phyloP scores from a whole-genome alignment of 30 jellyfish, hydroid and myxozoan genomes.

The Sanderia malayensis region DNA sequence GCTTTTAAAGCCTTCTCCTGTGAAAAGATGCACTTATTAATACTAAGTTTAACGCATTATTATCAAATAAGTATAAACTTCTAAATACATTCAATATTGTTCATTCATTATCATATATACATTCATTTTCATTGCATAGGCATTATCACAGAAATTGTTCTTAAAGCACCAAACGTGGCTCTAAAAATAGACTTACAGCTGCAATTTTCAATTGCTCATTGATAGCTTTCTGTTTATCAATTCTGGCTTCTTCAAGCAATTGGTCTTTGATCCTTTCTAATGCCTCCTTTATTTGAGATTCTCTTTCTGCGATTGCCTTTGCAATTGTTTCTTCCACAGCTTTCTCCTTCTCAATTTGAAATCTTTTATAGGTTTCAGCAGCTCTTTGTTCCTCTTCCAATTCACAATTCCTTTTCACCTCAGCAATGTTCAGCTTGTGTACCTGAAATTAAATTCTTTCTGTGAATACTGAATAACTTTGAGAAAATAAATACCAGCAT shows the following conservation, averaged over 20 bases:
- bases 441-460: too few species aligned
- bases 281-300: constrained; percentile 1
- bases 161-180: too few species aligned
- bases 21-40: too few species aligned
- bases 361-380: constrained; percentile 15
- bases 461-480: too few species aligned
- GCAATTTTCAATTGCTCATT: constrained; percentile 5
- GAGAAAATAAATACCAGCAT: too few species aligned
- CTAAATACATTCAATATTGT: too few species aligned
- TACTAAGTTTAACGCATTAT: too few species aligned
- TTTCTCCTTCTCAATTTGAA: constrained; percentile 25
- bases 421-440: constrained; percentile 18
- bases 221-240: constrained; percentile 22
- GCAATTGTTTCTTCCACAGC: constrained; percentile 35
- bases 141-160: too few species aligned
- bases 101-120: too few species aligned
- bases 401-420: constrained; percentile 8
- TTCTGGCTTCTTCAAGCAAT: constrained; percentile 32
- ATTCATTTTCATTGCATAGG: too few species aligned
- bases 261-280: not conserved
- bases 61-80: too few species aligned
- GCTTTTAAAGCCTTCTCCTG: constrained; percentile 18
- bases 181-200: not conserved
- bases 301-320: constrained; percentile 36
- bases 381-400: constrained; percentile 45